These are phyloP conservation scores for Silurus asotus DNA, from an alignment of 2,113 vertebrate species.

Conservation along the genomic window DNA sequence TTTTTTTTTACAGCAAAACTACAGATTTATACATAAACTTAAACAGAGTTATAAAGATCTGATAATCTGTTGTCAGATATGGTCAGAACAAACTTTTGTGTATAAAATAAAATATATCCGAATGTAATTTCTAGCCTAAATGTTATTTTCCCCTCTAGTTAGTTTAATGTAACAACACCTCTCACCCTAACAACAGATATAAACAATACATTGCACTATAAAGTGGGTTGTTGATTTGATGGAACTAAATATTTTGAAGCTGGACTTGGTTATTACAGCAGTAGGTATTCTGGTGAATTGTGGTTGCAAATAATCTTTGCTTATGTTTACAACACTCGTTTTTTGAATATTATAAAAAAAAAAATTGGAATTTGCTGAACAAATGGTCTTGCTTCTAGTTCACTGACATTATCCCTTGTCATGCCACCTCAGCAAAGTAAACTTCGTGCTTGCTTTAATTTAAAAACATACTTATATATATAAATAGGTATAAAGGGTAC, in stretches of 20 bases:
- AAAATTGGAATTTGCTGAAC: neutral
- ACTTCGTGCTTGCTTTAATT: conserved; percentile 41
- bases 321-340: neutral
- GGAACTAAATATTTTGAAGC: neutral
- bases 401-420: conserved; percentile 28
- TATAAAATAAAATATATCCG: neutral
- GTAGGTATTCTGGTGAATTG: neutral
- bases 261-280: neutral
- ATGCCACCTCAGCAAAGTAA: conserved; percentile 44
- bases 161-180: neutral
- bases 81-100: neutral
- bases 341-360: neutral
- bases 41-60: too few relatives aligned
- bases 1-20: too few relatives aligned
- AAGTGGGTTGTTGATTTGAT: neutral
- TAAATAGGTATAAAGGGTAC: conserved; percentile 65
- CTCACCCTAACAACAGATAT: neutral
- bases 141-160: neutral
- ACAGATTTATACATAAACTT: too few relatives aligned
- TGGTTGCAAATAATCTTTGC: neutral
- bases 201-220: neutral
- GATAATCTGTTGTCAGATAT: neutral
- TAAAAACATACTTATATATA: conserved; percentile 54
- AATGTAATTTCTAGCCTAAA: neutral
- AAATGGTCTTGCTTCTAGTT: conserved; percentile 38